These are phyloP conservation scores for Bubalus kerabau DNA, from an alignment of 2,113 vertebrate genomes.

Conservation along the genomic window DNA sequence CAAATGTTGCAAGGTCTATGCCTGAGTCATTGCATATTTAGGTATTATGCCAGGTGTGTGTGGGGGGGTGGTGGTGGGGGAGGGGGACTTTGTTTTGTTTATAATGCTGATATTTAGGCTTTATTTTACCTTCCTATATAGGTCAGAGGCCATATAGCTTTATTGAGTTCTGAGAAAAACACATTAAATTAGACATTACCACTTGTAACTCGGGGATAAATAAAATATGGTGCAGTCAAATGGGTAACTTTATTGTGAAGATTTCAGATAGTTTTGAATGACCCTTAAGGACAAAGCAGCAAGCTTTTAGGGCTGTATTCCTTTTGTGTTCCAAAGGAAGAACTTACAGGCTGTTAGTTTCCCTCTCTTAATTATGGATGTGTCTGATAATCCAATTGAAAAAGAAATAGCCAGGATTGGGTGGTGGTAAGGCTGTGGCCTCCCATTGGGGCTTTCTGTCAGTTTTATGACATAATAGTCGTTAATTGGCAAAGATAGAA, in stretches of 20 bases:
- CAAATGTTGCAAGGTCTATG: neutral
- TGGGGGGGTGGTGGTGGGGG: no score
- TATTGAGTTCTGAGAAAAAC: constrained; percentile 27
- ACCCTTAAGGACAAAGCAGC: neutral
- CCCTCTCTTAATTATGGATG: neutral
- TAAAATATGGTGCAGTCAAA: neutral
- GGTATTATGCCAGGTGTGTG: neutral
- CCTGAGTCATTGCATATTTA: neutral
- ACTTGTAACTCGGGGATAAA: neutral
- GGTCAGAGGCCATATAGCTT: neutral
- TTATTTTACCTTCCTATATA: neutral
- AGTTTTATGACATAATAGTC: neutral
- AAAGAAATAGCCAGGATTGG: neutral
- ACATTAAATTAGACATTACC: neutral
- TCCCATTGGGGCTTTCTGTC: neutral
- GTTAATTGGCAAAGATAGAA: neutral
- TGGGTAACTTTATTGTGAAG: neutral
- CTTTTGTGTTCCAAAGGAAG: neutral
- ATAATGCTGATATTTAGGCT: neutral
- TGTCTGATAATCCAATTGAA: neutral
- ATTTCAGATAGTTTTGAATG: neutral
- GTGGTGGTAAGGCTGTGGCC: neutral
- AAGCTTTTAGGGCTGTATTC: neutral
- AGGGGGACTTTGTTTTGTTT: neutral
- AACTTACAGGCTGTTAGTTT: neutral